Evolutionary conservation across 1,140 invertebrate species (phyloP), one percentile per base, ranked within the genome.

Genomic region (Neuroterus valhalla): DNA sequence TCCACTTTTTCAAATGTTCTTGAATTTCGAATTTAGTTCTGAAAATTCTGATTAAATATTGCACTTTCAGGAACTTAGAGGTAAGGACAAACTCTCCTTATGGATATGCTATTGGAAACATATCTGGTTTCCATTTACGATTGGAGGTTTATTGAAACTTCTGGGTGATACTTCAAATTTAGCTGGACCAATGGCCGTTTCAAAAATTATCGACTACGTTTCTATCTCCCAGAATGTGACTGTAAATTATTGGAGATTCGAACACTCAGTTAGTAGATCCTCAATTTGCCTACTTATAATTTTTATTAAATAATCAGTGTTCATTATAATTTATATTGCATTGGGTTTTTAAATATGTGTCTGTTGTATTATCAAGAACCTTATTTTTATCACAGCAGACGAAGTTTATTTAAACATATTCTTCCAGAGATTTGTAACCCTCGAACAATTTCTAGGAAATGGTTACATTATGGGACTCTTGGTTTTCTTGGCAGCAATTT

Each of bases 391-490:
- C n/a, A n/a, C n/a, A n/a, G n/a, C n/a, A n/a, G n/a, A n/a, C n/a
- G n/a, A n/a, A n/a, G n/a, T n/a, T n/a, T n/a, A n/a, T n/a, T n/a
- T 46, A 55, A 71, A 66, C n/a, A 55, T 69, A 31, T 45, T 50
- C 70, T 68, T 81, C 71, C 19, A 85, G 82, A 68, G 71, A 48
- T 77, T 73, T 46, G 76, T 85, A 31, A 85, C 81, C 14, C 74
- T 85, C 48, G 81, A 81, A 19, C 92, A 95, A 84, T 94, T 96
- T 78, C 80, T 95, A 62, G 89, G 88, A 75, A 96, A 97, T 89
- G 95, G 95, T 17, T 97, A 95, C 88, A 92, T 95, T 15, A 92
- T 96, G 89, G 92, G 94, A 26, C 86, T 94, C 66, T 84, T 96
- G 14, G 91, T 96, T 45, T 92, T 96, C 21, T 70, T 96, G 14